Base-by-base conservation (phyloP, 1,140 invertebrate species). In the Platyura marginata region DNA sequence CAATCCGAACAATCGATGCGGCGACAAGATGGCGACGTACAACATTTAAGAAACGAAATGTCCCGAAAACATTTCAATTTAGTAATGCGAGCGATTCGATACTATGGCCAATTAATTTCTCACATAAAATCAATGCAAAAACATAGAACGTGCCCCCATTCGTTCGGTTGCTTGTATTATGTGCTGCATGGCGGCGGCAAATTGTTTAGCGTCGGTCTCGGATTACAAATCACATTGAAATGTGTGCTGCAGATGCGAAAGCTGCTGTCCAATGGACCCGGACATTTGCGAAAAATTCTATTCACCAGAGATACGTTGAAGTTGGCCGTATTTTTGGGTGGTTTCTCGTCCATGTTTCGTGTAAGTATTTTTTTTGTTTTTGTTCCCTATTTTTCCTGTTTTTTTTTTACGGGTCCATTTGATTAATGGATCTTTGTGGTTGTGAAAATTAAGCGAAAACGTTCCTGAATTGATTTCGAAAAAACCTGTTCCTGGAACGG, bases 271-370 rank as follows among this genome's bases (percentile, higher is more conserved):
- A 60, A 53, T 18, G 66, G 62, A 15, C 70, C 75, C 44, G 56
- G 57, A 20, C 55, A 65, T 47, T 45, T 71, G 1, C 67, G 64
- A 48, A 56, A 53, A 29, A 61, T 69, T 44, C 68, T 77, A 42
- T 18, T n/a, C 3, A 69, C 63, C 43, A 65, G 55, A 45, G 62
- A 66, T 43, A 76, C 66, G 40, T 52, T 78, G 9, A 68, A 71
- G 49, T 52, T 79, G 42, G 75, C 69, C 29, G 48, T 67, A 23
- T 78, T 77, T 50, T 60, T 80, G 49, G 75, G 73, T 40, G 68
- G 70, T 42, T 79, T 77, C 50, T 63, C 72, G 3, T 68, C 66
- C 19, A 46, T 77, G 16, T 81, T 72, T 50, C 73, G 71, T 56
- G 76, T 75, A 62, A 57, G 53, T 52, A 8, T 21, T 47, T 40